Conservation (phyloP, 1,140 invertebrate species). For the Daktulosphaira vitifoliae region DNA sequence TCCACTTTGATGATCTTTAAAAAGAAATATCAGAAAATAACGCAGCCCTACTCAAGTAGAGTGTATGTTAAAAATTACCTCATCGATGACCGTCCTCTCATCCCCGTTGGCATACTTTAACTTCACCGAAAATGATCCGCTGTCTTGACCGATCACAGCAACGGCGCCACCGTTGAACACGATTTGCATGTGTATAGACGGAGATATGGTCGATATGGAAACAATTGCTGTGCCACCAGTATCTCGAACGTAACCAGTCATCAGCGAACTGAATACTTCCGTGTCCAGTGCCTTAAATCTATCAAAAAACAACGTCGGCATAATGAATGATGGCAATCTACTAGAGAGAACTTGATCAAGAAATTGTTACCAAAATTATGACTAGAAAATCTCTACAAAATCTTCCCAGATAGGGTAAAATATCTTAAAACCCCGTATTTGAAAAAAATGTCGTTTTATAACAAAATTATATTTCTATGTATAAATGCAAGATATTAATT, state of each 20-base stretch:
- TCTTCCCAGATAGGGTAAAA: too few species aligned
- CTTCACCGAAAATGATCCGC: slow-evolving; percentile 52
- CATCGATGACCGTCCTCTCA: slow-evolving; percentile 60
- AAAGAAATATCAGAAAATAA: neutral
- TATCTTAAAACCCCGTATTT: too few species aligned
- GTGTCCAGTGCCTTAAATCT: slow-evolving; percentile 53
- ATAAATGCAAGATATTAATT: too few species aligned
- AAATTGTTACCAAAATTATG: too few species aligned
- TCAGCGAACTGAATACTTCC: slow-evolving; percentile 71
- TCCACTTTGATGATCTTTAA: slow-evolving; percentile 44
- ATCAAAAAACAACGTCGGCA: neutral
- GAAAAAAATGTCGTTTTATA: too few species aligned
- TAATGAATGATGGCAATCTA: too few species aligned
- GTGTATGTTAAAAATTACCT: slow-evolving; percentile 47
- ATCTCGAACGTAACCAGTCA: slow-evolving; percentile 46
- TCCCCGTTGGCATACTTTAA: slow-evolving; percentile 56
- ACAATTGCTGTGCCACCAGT: slow-evolving; percentile 77
- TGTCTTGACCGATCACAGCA: slow-evolving; percentile 36
- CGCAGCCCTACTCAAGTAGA: too few species aligned
- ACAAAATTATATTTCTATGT: too few species aligned
- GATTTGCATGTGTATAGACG: slow-evolving; percentile 68
- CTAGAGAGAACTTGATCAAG: too few species aligned
- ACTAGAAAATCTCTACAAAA: too few species aligned
- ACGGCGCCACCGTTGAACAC: slow-evolving; percentile 73
- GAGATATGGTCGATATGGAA: slow-evolving; percentile 63